Evolutionary conservation across 2,113 vertebrate species (phyloP), one percentile per base, ranked within the genome.

Genomic region (Macquaria ambigua): DNA sequence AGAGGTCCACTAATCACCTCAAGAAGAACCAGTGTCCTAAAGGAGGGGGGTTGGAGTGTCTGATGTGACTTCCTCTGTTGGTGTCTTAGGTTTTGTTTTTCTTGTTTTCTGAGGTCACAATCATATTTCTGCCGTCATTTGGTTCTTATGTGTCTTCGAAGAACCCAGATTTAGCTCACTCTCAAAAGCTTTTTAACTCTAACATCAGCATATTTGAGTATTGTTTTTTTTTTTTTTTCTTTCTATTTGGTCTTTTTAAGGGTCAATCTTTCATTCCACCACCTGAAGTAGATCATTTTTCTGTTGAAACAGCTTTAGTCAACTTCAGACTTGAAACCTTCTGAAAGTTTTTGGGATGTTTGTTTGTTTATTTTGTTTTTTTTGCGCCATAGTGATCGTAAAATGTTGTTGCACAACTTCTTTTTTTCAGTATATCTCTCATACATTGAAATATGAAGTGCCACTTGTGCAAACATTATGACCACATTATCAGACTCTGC

Each of bases 61-160:
- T 12, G 77, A 59, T 4, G 68, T 5, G 11, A 43, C 71, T 67
- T 76, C 63, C n/a, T 64, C 11, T 43, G 31, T 18, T 1, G n/a
- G 25, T 5, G 20, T n/a, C n/a, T n/a, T 70, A 14, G 39, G 39
- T 74, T 77, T 2, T 18, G 23, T 28, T 82, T 80, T 89, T 41
- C 63, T 81, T 41, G 34, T 69, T 88, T 86, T 91, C 61, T 4
- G 39, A 55, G n/a, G 15, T 73, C 6, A 46, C 34, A 72, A n/a
- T 64, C 8, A 73, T 34, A 41, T 25, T 14, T 52, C 18, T 15
- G 11, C 6, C 10, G 20, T 9, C 3, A 48, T 9, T 52, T 75
- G 6, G 28, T 21, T 67, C 21, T 15, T 46, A 6, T 37, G 14
- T 20, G 2, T 58, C 6, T 64, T 6, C 3, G 25, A 21, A 58